phyloP scores from a whole-genome alignment of 2,113 vertebrate species.

The Calidris pugnax region DNA sequence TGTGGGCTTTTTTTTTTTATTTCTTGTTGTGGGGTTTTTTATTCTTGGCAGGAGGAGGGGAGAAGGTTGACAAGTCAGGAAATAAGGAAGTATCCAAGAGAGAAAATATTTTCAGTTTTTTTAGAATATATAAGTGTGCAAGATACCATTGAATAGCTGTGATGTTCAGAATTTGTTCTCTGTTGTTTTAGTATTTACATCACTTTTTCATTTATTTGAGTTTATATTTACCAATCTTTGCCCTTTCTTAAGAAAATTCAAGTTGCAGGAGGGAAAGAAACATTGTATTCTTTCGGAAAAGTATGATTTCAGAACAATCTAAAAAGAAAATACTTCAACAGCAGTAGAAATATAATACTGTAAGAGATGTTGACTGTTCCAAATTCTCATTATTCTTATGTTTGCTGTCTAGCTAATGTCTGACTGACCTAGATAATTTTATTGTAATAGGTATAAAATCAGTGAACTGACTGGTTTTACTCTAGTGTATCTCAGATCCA shows the following conservation, averaged over 20 bases:
- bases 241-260: background rate
- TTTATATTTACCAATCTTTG: background rate
- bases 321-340: background rate
- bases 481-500: background rate
- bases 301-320: background rate
- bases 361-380: background rate
- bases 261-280: background rate
- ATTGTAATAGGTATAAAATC: background rate
- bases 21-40: background rate
- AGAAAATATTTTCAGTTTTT: background rate
- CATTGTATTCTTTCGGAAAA: background rate
- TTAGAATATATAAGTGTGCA: background rate
- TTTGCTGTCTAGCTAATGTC: background rate
- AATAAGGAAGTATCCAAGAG: background rate
- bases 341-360: background rate
- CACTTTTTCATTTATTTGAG: background rate
- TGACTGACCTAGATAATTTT: background rate
- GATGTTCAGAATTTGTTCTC: background rate
- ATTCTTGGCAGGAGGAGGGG: background rate
- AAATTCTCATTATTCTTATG: background rate
- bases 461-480: background rate
- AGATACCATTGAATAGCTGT: background rate
- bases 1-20: background rate
- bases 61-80: background rate
- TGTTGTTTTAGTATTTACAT: background rate